Percentiles rank a stretch among this genome's conserved stretches.
Evolutionary conservation across 2,888 invertebrate genomes (phyloP).

Genomic region (Barypeithes pellucidus): DNA sequence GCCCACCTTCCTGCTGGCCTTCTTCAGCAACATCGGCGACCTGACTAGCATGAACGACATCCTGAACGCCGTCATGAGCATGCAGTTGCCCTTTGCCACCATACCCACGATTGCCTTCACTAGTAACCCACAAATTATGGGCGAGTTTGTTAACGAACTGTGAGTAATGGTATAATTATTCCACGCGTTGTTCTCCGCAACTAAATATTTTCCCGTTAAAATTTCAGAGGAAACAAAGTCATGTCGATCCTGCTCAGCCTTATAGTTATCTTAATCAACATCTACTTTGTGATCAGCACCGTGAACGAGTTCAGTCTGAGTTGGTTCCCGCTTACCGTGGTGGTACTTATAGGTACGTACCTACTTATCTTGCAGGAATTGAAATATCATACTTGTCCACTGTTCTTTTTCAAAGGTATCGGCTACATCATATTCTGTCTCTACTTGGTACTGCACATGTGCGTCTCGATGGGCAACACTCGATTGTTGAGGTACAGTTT

Average conservation of each 20-base stretch:
- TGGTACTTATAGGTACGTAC: slow-evolving; percentile 72
- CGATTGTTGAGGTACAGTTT: slow-evolving; percentile 72
- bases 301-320: slow-evolving; percentile 71
- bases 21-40: slow-evolving; percentile 79
- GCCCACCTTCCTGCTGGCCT: slow-evolving; percentile 81
- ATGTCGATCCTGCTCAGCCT: slow-evolving; percentile 79
- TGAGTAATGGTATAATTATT: slow-evolving; percentile 68
- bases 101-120: slow-evolving; percentile 92
- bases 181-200: too few species aligned
- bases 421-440: slow-evolving; percentile 82
- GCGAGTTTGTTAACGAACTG: slow-evolving; percentile 87
- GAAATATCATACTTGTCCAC: too few species aligned
- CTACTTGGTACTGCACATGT: slow-evolving; percentile 84
- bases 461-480: slow-evolving; percentile 78
- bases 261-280: slow-evolving; percentile 84
- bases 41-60: slow-evolving; percentile 88
- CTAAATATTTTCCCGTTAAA: not conserved
- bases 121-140: slow-evolving; percentile 85
- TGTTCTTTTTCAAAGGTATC: slow-evolving; percentile 64
- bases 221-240: slow-evolving; percentile 79
- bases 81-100: slow-evolving; percentile 91
- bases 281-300: slow-evolving; percentile 83
- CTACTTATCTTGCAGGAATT: too few species aligned
- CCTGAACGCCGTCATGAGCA: slow-evolving; percentile 89
- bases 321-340: slow-evolving; percentile 70